These are phyloP conservation scores for Sciurus vulgaris DNA, from an alignment of 2,797 vertebrate species.

Conservation along the genomic window DNA sequence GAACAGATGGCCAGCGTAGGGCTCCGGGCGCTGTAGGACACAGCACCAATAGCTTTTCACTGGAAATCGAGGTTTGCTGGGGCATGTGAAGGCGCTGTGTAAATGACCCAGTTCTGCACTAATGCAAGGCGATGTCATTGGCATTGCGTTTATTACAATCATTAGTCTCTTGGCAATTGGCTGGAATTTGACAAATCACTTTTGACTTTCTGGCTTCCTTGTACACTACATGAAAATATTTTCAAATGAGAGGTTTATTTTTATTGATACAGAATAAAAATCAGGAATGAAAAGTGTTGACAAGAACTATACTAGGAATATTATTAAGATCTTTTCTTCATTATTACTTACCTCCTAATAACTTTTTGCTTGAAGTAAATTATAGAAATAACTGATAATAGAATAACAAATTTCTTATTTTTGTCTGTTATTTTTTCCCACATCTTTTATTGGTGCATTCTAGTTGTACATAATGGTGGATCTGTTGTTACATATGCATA, in stretches of 20 bases:
- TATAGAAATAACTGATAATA: not conserved
- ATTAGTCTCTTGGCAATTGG: not conserved
- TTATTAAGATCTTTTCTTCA: not conserved
- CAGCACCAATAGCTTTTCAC: not conserved
- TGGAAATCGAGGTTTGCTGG: not conserved
- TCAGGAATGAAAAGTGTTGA: not conserved
- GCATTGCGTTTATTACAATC: not conserved
- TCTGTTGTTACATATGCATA: too few relatives aligned
- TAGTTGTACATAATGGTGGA: too few relatives aligned
- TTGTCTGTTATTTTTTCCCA: too few relatives aligned
- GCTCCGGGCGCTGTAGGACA: too few relatives aligned
- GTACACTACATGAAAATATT: not conserved
- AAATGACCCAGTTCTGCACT: not conserved
- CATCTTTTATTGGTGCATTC: too few relatives aligned
- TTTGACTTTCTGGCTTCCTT: not conserved
- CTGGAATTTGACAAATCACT: not conserved
- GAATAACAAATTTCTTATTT: not conserved
- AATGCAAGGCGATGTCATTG: not conserved
- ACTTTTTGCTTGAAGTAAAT: conserved; percentile 23
- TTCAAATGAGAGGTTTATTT: not conserved
- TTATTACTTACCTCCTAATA: not conserved
- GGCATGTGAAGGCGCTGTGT: too few relatives aligned
- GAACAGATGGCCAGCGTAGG: not conserved
- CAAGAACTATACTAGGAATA: not conserved
- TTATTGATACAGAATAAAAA: not conserved